Conservation (phyloP, 2,113 vertebrate genomes). For the Elachura formosa region DNA sequence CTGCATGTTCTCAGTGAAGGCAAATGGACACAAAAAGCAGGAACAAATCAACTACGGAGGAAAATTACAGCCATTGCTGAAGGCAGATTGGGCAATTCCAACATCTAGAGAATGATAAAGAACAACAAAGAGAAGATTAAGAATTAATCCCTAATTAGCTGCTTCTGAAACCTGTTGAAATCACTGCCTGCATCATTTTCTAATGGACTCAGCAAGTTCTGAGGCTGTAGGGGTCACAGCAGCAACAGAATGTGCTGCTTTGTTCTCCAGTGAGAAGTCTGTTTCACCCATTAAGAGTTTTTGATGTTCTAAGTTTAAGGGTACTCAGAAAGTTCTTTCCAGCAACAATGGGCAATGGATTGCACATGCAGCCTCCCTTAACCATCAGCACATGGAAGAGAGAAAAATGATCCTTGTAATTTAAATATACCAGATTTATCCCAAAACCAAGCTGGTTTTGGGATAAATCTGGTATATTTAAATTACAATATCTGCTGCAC, state of each 20-base stretch:
- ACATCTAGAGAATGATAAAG: background rate
- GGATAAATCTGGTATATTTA: too few relatives aligned
- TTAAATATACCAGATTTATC: background rate
- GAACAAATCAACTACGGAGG: background rate
- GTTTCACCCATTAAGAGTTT: background rate
- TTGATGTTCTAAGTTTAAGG: background rate
- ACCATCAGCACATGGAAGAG: background rate
- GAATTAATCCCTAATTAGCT: background rate
- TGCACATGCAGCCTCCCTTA: background rate
- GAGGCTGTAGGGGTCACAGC: background rate
- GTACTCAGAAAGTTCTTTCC: background rate
- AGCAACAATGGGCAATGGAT: background rate
- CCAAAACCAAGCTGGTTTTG: background rate
- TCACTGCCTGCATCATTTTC: background rate
- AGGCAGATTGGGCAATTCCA: background rate
- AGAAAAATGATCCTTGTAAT: background rate
- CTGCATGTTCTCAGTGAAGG: rapidly evolving
- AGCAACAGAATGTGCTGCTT: background rate
- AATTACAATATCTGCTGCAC: too few relatives aligned
- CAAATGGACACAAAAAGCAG: background rate
- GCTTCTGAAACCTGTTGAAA: background rate
- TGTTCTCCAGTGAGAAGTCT: background rate
- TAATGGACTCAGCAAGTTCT: constrained; percentile 4
- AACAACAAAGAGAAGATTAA: constrained; percentile 11
- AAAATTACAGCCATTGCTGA: background rate